Percentiles rank a stretch among this genome's conserved stretches.
phyloP scores from a whole-genome alignment of 2,797 vertebrate genomes.

The Thalassophryne amazonica region DNA sequence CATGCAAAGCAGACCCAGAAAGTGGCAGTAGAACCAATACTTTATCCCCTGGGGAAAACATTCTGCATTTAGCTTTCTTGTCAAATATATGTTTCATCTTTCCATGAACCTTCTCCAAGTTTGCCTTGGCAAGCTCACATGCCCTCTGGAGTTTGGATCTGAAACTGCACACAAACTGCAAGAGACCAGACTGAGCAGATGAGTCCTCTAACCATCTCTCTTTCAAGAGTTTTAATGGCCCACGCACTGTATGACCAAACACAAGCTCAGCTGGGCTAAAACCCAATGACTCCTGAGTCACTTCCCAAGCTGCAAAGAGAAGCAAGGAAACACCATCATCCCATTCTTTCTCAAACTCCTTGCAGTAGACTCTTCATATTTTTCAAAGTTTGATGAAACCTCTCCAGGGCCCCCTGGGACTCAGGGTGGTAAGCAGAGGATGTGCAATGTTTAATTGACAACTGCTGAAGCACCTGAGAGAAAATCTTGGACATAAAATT shows the following conservation, averaged over 20 bases:
- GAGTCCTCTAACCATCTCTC: too few relatives aligned
- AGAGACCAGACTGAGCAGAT: too few relatives aligned
- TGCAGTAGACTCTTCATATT: not conserved
- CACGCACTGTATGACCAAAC: not conserved
- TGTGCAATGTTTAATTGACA: not conserved
- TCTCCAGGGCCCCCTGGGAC: not conserved
- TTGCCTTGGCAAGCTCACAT: too few relatives aligned
- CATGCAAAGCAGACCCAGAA: too few relatives aligned
- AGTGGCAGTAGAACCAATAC: too few relatives aligned
- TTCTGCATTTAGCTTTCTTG: too few relatives aligned
- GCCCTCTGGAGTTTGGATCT: too few relatives aligned
- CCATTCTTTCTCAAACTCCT: not conserved
- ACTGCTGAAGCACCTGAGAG: not conserved
- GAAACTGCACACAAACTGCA: too few relatives aligned
- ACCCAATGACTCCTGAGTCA: not conserved
- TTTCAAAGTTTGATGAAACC: not conserved
- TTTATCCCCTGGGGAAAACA: too few relatives aligned
- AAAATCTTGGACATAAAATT: not conserved
- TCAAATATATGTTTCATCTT: too few relatives aligned
- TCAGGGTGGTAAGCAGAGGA: not conserved
- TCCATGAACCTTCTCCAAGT: too few relatives aligned
- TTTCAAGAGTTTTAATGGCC: not conserved
- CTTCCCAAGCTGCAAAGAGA: not conserved
- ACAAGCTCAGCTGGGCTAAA: not conserved
- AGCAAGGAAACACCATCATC: not conserved